Evolutionary conservation across 2,888 invertebrate genomes (phyloP).

Genomic region (Cryptocheilus praepositus): DNA sequence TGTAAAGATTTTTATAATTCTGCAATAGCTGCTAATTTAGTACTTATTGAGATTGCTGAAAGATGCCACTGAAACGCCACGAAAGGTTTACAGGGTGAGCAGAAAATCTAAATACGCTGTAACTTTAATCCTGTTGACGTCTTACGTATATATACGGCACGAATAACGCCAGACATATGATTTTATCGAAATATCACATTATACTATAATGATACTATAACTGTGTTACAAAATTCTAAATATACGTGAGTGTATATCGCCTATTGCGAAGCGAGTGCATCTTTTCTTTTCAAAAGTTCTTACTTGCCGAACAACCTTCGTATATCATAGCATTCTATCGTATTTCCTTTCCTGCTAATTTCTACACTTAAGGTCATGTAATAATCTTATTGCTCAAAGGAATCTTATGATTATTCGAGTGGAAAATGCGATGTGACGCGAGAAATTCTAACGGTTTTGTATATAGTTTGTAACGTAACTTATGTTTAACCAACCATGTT

Average conservation of each 20-base stretch:
- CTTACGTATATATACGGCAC: constrained; percentile 12
- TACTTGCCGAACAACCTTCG: neutral
- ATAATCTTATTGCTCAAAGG: constrained; percentile 40
- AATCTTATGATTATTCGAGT: constrained; percentile 25
- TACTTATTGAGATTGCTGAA: constrained; percentile 6
- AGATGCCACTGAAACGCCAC: neutral
- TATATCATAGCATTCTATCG: neutral
- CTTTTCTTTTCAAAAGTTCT: neutral
- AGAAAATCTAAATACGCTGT: constrained; percentile 15
- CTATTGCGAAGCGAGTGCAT: neutral
- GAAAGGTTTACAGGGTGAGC: constrained; percentile 15
- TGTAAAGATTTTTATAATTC: constrained; percentile 10
- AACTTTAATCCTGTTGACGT: constrained; percentile 8
- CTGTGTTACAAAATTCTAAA: too few species aligned
- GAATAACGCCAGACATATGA: constrained; percentile 15
- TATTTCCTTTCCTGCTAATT: constrained; percentile 16
- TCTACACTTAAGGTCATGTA: constrained; percentile 17
- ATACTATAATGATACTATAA: too few species aligned
- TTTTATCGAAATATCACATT: neutral
- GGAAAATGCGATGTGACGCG: constrained; percentile 13
- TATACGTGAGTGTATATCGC: neutral
- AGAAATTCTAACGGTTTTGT: constrained; percentile 18
- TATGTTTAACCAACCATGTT: neutral
- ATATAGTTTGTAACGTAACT: constrained; percentile 1
- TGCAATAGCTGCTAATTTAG: constrained; percentile 1